These are phyloP conservation scores for Aspidiotus rigidus DNA, from an alignment of 2,888 invertebrate genomes.

Conservation along the genomic window DNA sequence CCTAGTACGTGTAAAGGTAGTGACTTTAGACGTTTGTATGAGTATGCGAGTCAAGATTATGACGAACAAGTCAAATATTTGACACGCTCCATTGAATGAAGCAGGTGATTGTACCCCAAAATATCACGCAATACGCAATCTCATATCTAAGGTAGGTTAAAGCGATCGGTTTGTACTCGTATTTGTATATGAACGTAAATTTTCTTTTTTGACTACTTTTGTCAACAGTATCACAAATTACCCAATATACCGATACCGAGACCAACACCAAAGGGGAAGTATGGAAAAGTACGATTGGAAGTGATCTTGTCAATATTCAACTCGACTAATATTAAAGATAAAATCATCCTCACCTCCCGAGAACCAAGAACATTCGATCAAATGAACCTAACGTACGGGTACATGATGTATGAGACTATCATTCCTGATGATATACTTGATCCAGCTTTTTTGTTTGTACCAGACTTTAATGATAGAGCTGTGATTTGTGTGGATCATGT, in stretches of 20 bases:
- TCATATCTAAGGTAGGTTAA: constrained; percentile 48
- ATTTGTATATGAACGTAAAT: not conserved
- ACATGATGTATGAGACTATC: constrained; percentile 54
- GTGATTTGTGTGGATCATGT: constrained; percentile 51
- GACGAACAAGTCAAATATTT: too few species aligned
- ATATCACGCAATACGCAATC: constrained; percentile 59
- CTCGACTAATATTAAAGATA: constrained; percentile 35
- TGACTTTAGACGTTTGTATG: too few species aligned
- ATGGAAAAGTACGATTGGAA: constrained; percentile 52
- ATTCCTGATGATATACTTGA: constrained; percentile 43
- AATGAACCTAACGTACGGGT: constrained; percentile 52
- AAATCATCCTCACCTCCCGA: constrained; percentile 14
- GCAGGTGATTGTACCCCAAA: too few species aligned
- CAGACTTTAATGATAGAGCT: constrained; percentile 57
- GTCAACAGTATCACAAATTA: constrained; percentile 32
- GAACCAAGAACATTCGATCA: constrained; percentile 56
- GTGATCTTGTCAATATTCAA: constrained; percentile 44
- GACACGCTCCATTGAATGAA: too few species aligned
- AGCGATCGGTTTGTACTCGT: constrained; percentile 42
- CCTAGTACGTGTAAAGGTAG: too few species aligned
- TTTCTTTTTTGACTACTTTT: not conserved
- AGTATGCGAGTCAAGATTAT: too few species aligned
- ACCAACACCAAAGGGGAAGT: constrained; percentile 54
- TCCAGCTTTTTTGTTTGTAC: constrained; percentile 47
- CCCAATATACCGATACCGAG: constrained; percentile 51